These are phyloP conservation scores for Eutrigla gurnardus DNA, from an alignment of 2,797 vertebrate species.

Conservation along the genomic window DNA sequence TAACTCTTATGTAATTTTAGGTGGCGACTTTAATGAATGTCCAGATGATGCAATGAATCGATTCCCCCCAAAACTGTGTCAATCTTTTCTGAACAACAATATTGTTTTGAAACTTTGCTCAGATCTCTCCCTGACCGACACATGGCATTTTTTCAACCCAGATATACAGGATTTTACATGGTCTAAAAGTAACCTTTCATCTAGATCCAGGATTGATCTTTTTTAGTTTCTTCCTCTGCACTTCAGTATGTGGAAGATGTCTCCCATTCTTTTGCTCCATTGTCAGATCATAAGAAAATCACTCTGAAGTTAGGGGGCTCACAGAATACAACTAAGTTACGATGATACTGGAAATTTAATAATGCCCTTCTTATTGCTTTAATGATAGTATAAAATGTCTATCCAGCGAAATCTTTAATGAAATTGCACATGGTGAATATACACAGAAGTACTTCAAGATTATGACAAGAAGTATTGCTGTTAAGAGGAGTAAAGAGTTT, in stretches of 20 bases:
- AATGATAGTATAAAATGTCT: not conserved
- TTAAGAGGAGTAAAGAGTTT: not conserved
- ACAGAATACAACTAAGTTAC: not conserved
- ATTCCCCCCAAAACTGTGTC: not conserved
- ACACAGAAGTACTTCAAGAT: not conserved
- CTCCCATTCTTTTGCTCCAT: not conserved
- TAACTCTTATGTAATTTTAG: constrained; percentile 2
- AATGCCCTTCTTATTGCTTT: not conserved
- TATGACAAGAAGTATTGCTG: not conserved
- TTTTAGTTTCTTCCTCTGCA: not conserved
- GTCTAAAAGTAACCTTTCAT: not conserved
- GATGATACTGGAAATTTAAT: constrained; percentile 1
- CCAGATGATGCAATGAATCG: constrained; percentile 1
- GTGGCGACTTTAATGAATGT: not conserved
- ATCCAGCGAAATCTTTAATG: not conserved
- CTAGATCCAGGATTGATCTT: not conserved
- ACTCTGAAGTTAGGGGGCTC: not conserved
- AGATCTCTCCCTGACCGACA: not conserved
- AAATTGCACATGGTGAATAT: not conserved
- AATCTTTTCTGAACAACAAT: not conserved
- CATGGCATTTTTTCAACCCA: not conserved
- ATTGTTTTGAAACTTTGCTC: not conserved
- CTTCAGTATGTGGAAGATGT: not conserved
- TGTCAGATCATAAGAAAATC: too few species aligned
- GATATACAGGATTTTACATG: constrained; percentile 9